These are phyloP conservation scores for Crioceris asparagi DNA, from an alignment of 2,888 invertebrate genomes.

Conservation along the genomic window DNA sequence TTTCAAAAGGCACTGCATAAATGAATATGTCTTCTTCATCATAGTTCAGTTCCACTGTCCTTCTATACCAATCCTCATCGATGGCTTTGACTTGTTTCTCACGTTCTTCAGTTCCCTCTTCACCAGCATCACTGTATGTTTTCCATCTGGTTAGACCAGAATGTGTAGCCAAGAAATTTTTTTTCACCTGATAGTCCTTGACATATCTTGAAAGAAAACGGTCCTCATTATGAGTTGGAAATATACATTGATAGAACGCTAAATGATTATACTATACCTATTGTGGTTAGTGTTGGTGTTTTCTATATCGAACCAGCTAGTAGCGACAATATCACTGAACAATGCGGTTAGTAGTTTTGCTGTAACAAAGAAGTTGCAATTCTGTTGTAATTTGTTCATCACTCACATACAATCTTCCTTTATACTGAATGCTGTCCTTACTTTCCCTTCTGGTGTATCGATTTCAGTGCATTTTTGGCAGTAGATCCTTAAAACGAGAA, in stretches of 20 bases:
- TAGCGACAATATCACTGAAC: constrained; percentile 29
- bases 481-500: constrained; percentile 48
- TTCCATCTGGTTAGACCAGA: constrained; percentile 84
- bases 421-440: constrained; percentile 16
- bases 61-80: constrained; percentile 81
- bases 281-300: not conserved
- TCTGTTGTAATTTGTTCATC: not conserved
- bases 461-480: constrained; percentile 31
- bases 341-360: constrained; percentile 17
- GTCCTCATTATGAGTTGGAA: too few species aligned
- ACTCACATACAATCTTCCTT: constrained; percentile 16
- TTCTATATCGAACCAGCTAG: constrained; percentile 30
- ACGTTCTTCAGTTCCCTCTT: constrained; percentile 10
- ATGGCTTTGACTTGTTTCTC: constrained; percentile 46
- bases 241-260: not conserved
- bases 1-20: constrained; percentile 63
- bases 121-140: constrained; percentile 20
- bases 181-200: constrained; percentile 22
- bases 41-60: constrained; percentile 76
- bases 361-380: constrained; percentile 5
- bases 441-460: constrained; percentile 20
- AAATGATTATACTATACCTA: not conserved
- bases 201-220: constrained; percentile 19
- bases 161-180: constrained; percentile 76
- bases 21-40: constrained; percentile 68